Evolutionary conservation across 1,140 invertebrate genomes (phyloP), one percentile per base, ranked within the genome.

Genomic region (Caerostris extrusa): DNA sequence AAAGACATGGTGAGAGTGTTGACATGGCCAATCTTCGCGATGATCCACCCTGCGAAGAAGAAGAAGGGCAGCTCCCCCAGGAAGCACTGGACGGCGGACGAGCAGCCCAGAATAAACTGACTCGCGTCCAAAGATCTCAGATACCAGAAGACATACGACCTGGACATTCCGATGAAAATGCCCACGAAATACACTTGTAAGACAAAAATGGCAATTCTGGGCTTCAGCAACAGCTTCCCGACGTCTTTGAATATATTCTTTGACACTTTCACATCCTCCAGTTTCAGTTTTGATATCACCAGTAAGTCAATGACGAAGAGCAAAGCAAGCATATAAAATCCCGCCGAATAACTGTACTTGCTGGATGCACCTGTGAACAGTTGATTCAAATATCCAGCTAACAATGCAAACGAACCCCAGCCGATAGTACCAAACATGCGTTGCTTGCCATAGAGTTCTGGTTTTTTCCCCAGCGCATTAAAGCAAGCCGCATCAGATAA

Each of bases 31-130:
- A 99, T 96, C 95, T 97, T 98, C 94, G 97, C 97, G 2, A 99
- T 96, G 82, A 99, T 97, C 95, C 96, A 96, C 50, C 98, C 98
- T 94, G 98, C 98, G 8, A 98, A 95, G 95, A 98, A 98, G 96
- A 99, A 98, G 95, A 98, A 98, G 2, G 98, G 98, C 93, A 98
- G 96, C 96, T 99, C 98, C 19, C 98, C 98, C n/a, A 97, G 96
- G 95, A 99, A 97, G 95, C 97, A 98, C 95, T 98, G 98, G 87
- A 98, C 97, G 3, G 97, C 97, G 95, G 97, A 97, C 4, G 97
- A 97, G 2, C 97, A 95, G 1, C 98, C 98, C 96, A 99, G 97
- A 3, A 99, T 95, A 0, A 98, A 97, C 96, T 98, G 95, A 60
- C 87, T 83, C 8, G 83, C 95, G 58, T 90, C 90, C 60, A 95